Conservation (phyloP, 2,113 vertebrate genomes). For the Meriones unguiculatus region DNA sequence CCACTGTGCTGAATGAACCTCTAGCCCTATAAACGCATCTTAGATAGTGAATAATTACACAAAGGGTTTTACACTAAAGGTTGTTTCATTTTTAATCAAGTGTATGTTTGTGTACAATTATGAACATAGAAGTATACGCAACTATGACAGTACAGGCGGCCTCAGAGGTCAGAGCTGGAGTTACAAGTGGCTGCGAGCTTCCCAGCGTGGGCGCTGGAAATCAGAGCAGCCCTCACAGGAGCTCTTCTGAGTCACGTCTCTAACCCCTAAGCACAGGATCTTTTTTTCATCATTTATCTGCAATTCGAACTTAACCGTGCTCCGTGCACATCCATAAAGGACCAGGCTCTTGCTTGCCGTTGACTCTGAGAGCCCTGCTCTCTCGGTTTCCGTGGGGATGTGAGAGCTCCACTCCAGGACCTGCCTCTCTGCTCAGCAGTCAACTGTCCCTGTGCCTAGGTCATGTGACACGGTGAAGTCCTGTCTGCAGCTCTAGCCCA, state of each 20-base stretch:
- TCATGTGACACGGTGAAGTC: fast-evolving
- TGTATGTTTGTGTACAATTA: background rate
- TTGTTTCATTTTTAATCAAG: background rate
- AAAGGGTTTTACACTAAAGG: background rate
- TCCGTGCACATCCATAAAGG: background rate
- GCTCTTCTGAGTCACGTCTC: background rate
- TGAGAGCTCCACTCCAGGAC: background rate
- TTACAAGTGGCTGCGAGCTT: background rate
- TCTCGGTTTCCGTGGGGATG: background rate
- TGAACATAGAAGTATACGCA: background rate
- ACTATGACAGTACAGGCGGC: background rate
- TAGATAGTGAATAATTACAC: background rate
- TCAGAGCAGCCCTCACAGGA: background rate
- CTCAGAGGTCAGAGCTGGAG: background rate
- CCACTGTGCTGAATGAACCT: background rate
- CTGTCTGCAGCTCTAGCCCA: background rate
- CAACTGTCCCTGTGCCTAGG: background rate
- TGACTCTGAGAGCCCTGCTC: background rate
- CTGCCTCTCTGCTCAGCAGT: background rate
- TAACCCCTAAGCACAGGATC: background rate
- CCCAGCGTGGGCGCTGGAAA: background rate
- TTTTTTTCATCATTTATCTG: background rate
- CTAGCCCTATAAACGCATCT: background rate
- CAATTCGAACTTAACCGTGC: background rate
- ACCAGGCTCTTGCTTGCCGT: background rate